These are phyloP conservation scores for Pseudococcus jackbeardsleyi DNA, from an alignment of 2,888 invertebrate genomes.

Conservation along the genomic window DNA sequence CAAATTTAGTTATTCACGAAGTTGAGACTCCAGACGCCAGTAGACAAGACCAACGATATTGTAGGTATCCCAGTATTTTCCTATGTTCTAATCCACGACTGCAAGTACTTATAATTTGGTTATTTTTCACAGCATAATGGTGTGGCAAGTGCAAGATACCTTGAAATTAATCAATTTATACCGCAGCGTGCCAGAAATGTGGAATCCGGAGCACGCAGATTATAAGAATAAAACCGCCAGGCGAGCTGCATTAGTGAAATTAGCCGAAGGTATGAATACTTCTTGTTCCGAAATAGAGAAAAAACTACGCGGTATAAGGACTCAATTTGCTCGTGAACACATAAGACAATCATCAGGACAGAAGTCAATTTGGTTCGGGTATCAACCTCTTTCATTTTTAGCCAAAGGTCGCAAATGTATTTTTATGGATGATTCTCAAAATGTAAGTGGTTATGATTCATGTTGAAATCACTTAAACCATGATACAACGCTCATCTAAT, in stretches of 20 bases:
- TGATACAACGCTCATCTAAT: background rate
- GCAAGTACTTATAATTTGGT: too few relatives aligned
- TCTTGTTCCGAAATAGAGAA: constrained; percentile 12
- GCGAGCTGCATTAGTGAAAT: background rate
- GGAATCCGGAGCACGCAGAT: constrained; percentile 36
- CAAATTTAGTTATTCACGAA: background rate
- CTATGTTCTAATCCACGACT: background rate
- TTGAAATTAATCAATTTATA: constrained; percentile 30
- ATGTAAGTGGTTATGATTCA: background rate
- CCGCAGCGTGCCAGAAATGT: background rate
- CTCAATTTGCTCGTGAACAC: constrained; percentile 52
- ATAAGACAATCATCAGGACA: background rate
- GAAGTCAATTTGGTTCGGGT: constrained; percentile 18
- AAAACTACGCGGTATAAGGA: constrained; percentile 23
- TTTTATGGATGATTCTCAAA: constrained; percentile 35
- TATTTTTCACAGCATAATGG: background rate
- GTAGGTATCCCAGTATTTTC: background rate
- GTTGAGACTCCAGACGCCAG: background rate
- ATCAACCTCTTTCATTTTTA: background rate
- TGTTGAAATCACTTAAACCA: background rate
- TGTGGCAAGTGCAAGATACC: constrained; percentile 27
- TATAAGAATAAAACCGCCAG: constrained; percentile 16
- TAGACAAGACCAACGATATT: background rate
- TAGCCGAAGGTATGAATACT: constrained; percentile 6
- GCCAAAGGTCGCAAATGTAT: constrained; percentile 30